Evolutionary conservation across 2,113 vertebrate genomes (phyloP).

Genomic region (Pristiophorus japonicus): DNA sequence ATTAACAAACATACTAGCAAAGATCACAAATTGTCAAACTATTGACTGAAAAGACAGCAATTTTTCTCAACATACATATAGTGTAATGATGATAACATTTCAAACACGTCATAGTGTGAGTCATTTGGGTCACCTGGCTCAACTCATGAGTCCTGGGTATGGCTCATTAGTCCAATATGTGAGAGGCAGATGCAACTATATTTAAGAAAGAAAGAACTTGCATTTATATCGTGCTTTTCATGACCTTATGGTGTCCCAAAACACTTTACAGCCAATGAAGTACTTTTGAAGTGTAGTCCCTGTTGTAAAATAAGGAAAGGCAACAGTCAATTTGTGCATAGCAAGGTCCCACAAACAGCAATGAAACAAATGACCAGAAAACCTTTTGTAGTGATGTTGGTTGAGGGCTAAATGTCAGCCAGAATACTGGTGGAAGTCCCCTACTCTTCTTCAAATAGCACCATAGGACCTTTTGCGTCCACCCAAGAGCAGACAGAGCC

Average conservation of each 20-base stretch:
- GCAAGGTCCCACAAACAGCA: background rate
- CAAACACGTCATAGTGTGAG: background rate
- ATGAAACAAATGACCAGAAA: background rate
- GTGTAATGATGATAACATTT: background rate
- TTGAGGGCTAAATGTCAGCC: background rate
- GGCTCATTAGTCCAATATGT: background rate
- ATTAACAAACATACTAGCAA: background rate
- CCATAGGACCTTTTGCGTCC: background rate
- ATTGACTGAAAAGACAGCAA: background rate
- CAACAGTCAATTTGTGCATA: background rate
- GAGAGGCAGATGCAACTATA: background rate
- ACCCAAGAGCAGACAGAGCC: background rate
- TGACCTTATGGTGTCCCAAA: background rate
- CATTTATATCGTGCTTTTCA: background rate
- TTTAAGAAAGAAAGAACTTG: background rate
- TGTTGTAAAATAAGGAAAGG: background rate
- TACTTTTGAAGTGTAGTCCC: background rate
- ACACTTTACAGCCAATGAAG: background rate
- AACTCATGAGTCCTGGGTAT: background rate
- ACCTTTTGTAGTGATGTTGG: background rate
- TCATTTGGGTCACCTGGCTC: background rate
- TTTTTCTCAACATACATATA: background rate
- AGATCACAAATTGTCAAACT: background rate
- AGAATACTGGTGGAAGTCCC: background rate
- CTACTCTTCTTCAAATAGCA: background rate